Percentiles rank a stretch among this genome's conserved stretches.
Evolutionary conservation across 2,888 invertebrate genomes (phyloP).

Genomic region (Laothoe populi): DNA sequence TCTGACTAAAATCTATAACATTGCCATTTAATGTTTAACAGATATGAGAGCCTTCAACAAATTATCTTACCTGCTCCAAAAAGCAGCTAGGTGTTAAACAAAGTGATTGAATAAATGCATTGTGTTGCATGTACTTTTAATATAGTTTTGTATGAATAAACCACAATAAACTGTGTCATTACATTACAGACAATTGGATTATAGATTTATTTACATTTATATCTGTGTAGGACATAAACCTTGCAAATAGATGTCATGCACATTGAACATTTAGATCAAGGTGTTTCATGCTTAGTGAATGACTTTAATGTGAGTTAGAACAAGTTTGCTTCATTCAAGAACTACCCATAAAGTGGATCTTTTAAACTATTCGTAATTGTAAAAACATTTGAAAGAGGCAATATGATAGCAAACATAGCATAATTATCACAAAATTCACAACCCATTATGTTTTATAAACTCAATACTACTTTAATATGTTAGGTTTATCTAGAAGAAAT

Average conservation of each 20-base stretch:
- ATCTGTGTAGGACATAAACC: background rate
- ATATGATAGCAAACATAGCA: no score
- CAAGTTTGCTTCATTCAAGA: background rate
- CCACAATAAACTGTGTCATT: background rate
- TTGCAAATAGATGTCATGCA: background rate
- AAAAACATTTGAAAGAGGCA: no score
- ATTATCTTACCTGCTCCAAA: constrained; percentile 17
- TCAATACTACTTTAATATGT: no score
- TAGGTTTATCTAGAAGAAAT: no score
- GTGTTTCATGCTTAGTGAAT: background rate
- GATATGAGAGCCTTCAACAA: background rate
- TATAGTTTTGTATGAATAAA: background rate
- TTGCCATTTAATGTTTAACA: no score
- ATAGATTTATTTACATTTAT: background rate
- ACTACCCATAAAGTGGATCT: background rate
- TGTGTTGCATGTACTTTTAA: background rate
- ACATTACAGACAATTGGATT: background rate
- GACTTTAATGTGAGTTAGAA: background rate
- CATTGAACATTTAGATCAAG: background rate
- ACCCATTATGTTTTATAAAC: no score
- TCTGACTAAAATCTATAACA: no score
- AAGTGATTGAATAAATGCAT: background rate
- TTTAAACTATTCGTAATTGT: no score
- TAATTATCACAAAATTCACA: no score
- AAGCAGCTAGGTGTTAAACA: constrained; percentile 3